These are phyloP conservation scores for Synanthedon tipuliformis DNA, from an alignment of 2,888 invertebrate species.

Conservation along the genomic window DNA sequence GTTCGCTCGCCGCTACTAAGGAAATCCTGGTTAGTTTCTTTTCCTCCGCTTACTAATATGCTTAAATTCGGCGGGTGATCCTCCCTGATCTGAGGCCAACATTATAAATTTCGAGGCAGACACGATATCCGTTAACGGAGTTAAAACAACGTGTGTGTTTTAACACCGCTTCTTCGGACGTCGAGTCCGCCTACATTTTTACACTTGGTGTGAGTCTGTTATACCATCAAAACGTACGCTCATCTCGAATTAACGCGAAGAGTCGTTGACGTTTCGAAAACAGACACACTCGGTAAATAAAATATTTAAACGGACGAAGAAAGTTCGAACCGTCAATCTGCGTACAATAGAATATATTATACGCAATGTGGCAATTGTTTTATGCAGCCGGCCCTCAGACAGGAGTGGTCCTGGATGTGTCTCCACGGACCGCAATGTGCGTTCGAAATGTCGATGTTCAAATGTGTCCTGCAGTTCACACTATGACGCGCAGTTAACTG, in stretches of 20 bases:
- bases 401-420: slow-evolving; percentile 1
- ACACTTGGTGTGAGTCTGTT: no score
- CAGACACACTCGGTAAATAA: no score
- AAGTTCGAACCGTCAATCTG: neutral
- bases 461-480: neutral
- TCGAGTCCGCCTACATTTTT: neutral
- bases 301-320: neutral
- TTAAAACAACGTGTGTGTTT: no score
- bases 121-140: neutral
- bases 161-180: neutral
- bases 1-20: slow-evolving; percentile 66
- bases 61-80: slow-evolving; percentile 47
- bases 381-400: neutral
- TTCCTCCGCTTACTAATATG: slow-evolving; percentile 74
- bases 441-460: neutral
- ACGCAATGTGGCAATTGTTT: neutral
- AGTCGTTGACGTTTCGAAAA: neutral
- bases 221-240: neutral
- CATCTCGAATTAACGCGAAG: neutral
- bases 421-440: neutral
- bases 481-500: neutral
- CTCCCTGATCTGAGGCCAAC: neutral
- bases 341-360: neutral
- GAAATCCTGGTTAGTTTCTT: slow-evolving; percentile 74
- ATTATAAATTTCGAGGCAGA: neutral